Evolutionary conservation across 2,888 invertebrate species (phyloP).

Genomic region (Eumacrocentrus americanus): DNA sequence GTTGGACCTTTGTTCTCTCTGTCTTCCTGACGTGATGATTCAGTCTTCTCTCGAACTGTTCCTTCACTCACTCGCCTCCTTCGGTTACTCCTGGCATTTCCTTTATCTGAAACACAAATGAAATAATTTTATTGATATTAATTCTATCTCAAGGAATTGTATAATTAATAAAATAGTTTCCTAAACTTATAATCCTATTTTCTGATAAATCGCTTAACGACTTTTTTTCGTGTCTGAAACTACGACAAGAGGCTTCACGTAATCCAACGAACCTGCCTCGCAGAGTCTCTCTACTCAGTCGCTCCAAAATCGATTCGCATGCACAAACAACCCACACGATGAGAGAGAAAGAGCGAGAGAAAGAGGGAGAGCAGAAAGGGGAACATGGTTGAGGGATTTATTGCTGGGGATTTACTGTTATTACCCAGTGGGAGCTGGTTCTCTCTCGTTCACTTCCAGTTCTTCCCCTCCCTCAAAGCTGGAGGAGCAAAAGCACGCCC

Average conservation of each 20-base stretch:
- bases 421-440: slow-evolving; percentile 46
- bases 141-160: neutral
- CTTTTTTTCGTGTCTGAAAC: neutral
- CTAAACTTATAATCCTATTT: neutral
- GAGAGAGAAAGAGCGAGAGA: slow-evolving; percentile 20
- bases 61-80: slow-evolving; percentile 54
- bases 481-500: slow-evolving; percentile 7
- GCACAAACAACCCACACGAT: slow-evolving; percentile 8
- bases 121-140: slow-evolving; percentile 1
- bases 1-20: slow-evolving; percentile 58
- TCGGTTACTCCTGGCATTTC: slow-evolving; percentile 50
- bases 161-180: neutral
- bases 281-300: slow-evolving; percentile 7
- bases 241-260: neutral
- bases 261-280: slow-evolving; percentile 12
- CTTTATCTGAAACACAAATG: slow-evolving; percentile 52
- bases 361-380: slow-evolving; percentile 28
- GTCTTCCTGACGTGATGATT: slow-evolving; percentile 54
- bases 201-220: neutral
- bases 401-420: slow-evolving; percentile 60
- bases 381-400: slow-evolving; percentile 52
- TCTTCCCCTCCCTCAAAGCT: slow-evolving; percentile 19
- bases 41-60: slow-evolving; percentile 47
- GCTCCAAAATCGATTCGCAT: slow-evolving; percentile 20
- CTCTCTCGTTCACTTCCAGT: slow-evolving; percentile 32